Conservation (phyloP, 2,113 vertebrate species). For the Campylomormyrus numenius region DNA sequence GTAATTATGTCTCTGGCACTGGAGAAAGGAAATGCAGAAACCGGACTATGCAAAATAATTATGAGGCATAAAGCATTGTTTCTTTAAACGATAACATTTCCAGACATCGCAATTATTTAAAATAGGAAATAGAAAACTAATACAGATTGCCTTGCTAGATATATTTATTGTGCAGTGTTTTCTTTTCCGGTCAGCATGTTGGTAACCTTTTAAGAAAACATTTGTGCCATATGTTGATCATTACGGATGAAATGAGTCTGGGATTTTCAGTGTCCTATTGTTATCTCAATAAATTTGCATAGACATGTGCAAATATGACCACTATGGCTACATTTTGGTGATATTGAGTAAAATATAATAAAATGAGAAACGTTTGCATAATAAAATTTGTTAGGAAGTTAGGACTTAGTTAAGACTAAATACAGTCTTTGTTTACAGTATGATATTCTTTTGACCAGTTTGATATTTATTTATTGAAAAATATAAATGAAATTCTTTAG, state of each 20-base stretch:
- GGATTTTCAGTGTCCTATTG: not conserved
- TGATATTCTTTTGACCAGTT: not conserved
- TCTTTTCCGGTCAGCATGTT: not conserved
- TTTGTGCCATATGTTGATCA: not conserved
- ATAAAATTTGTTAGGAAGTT: not conserved
- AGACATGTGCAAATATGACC: not conserved
- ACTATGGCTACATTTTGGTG: not conserved
- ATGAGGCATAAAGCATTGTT: slow-evolving; percentile 25
- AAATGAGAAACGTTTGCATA: not conserved
- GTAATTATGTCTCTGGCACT: slow-evolving; percentile 33
- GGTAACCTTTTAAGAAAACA: slow-evolving; percentile 5
- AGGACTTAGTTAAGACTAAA: not conserved
- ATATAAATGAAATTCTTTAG: not conserved
- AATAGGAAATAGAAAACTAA: slow-evolving; percentile 15
- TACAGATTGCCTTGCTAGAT: slow-evolving; percentile 25
- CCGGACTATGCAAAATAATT: not conserved
- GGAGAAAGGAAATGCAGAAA: slow-evolving; percentile 7
- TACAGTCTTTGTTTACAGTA: not conserved
- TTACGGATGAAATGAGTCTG: not conserved
- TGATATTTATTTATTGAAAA: not conserved
- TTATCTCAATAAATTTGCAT: not conserved
- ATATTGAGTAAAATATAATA: not conserved
- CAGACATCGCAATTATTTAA: slow-evolving; percentile 43
- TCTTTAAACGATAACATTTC: slow-evolving; percentile 38
- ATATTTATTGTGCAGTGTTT: slow-evolving; percentile 10